Evolutionary conservation across 2,113 vertebrate genomes (phyloP).

Genomic region (Eurypyga helias): DNA sequence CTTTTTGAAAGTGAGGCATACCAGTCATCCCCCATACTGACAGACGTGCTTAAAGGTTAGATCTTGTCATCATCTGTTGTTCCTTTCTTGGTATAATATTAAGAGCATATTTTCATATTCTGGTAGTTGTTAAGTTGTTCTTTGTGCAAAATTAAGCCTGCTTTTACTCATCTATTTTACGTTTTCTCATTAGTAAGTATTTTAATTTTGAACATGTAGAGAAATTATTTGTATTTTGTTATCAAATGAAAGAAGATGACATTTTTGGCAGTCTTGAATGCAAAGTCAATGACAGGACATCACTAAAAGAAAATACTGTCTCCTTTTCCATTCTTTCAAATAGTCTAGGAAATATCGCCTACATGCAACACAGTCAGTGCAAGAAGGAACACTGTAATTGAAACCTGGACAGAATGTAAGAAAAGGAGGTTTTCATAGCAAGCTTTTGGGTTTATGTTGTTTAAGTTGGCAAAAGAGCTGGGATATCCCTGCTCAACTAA

Average conservation of each 20-base stretch:
- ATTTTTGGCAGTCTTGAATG: not conserved
- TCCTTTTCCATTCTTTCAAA: not conserved
- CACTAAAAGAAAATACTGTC: not conserved
- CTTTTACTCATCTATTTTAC: not conserved
- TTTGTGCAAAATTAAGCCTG: not conserved
- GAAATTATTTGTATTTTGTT: not conserved
- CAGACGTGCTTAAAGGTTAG: not conserved
- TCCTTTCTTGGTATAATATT: not conserved
- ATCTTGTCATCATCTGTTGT: not conserved
- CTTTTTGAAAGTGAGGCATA: not conserved
- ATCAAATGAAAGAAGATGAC: not conserved
- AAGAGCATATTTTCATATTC: not conserved
- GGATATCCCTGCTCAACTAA: not conserved
- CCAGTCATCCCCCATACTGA: not conserved
- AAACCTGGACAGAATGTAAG: not conserved
- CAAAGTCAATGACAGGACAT: not conserved
- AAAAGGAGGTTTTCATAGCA: not conserved
- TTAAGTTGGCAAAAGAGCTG: not conserved
- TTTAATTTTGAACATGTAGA: not conserved
- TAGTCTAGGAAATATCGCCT: not conserved
- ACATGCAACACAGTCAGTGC: not conserved
- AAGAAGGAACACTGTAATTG: not conserved
- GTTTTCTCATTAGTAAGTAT: not conserved
- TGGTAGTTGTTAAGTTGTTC: not conserved
- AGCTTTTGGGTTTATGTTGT: not conserved